Conservation (phyloP, 2,888 invertebrate genomes). For the Cataglyphis livida region DNA sequence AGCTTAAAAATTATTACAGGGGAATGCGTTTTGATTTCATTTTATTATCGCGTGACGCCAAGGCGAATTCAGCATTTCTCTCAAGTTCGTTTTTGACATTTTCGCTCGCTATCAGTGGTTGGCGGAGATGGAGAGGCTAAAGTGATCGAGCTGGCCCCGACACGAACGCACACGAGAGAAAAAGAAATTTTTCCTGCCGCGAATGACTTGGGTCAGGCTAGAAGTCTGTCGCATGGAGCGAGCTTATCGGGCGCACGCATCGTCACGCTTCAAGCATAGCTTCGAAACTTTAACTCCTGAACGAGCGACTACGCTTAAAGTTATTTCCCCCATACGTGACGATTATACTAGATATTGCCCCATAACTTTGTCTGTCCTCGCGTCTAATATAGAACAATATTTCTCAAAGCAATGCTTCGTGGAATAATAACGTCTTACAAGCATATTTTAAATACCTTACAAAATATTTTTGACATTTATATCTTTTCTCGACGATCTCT, state of each 20-base stretch:
- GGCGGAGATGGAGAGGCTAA: slow-evolving; percentile 17
- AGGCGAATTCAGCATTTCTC: background rate
- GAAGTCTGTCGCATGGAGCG: slow-evolving; percentile 13
- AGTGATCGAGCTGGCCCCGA: slow-evolving; percentile 29
- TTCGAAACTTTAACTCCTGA: slow-evolving; percentile 33
- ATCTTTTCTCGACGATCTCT: background rate
- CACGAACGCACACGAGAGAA: slow-evolving; percentile 32
- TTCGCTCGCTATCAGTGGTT: slow-evolving; percentile 24
- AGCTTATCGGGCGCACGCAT: slow-evolving; percentile 43
- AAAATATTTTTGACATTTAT: background rate
- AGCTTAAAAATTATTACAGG: slow-evolving; percentile 18
- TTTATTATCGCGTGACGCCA: slow-evolving; percentile 35
- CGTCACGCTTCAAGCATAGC: slow-evolving; percentile 44
- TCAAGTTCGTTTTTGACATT: slow-evolving; percentile 25
- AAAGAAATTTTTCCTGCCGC: slow-evolving; percentile 16
- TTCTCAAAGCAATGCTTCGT: background rate
- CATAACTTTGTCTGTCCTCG: slow-evolving; percentile 11
- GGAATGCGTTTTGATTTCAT: slow-evolving; percentile 37
- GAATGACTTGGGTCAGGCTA: slow-evolving; percentile 10
- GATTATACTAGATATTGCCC: slow-evolving; percentile 27
- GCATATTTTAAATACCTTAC: background rate
- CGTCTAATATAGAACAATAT: slow-evolving; percentile 8
- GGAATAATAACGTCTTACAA: too few species aligned
- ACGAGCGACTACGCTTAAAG: slow-evolving; percentile 10
- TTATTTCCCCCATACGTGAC: slow-evolving; percentile 33